Base-by-base conservation (phyloP, 2,797 vertebrate genomes). In the Todus mexicanus region DNA sequence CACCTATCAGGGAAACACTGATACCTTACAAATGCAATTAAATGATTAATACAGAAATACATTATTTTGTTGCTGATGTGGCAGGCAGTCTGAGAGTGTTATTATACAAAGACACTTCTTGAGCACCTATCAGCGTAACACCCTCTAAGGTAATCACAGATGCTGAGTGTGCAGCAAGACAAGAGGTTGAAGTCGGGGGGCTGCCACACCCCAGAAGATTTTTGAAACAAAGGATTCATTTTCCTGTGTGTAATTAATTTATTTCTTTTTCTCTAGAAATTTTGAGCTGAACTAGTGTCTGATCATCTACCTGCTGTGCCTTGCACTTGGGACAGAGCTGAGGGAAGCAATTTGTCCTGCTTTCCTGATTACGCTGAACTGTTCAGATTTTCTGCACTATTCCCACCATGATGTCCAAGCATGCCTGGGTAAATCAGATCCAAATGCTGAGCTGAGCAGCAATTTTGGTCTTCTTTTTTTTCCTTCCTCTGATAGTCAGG, bases 41-140 rank as follows among this genome's bases (percentile, higher is more conserved):
- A 94, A 74, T 81, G 89, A 87, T 94, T 92, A 75, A 82, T 79
- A 75, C 31, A 79, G 54, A 95, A 83, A 84, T 64, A 57, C 19
- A 70, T 87, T 82, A 42, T 80, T 95, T 94, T 94, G 61, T 81
- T 93, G 65, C 51, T 29, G n/a, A 48, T 56, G 45, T 14, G 47
- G 23, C 69, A 84, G 51, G 37, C 43, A 74, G 60, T n/a, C 66
- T 26, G 45, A 76, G 53, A 89, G 37, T 26, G n/a, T 75, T 96
- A 76, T 71, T 75, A 83, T 13, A 79, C 69, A 85, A 83, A 82
- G 31, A 71, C 19, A n/a, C 13, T 54, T 38, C 77, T 66, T 76
- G 88, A 86, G 35, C 72, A 70, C 26, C 59, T 74, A 35, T 43
- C 84, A 76, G 27, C 35, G 63, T 77, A 91, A 86, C 42, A 59